Evolutionary conservation across 2,113 vertebrate genomes (phyloP).

Genomic region (Neotoma lepida): DNA sequence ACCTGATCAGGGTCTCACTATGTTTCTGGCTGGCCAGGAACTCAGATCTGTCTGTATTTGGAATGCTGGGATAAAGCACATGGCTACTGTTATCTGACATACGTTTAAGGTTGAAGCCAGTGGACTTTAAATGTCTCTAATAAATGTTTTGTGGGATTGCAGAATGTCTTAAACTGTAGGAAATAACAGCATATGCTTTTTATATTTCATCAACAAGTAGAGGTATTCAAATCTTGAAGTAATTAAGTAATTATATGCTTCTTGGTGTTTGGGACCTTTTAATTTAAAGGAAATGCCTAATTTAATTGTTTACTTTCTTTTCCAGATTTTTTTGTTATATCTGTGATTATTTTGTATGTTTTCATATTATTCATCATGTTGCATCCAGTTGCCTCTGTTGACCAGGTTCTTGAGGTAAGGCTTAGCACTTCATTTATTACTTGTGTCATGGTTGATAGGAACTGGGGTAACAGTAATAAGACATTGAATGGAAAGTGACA

Average conservation of each 20-base stretch:
- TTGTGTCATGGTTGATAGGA: background rate
- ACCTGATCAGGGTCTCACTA: background rate
- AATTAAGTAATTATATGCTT: background rate
- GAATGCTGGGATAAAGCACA: background rate
- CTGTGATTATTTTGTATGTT: constrained; percentile 85
- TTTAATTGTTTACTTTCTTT: constrained; percentile 72
- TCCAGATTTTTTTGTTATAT: constrained; percentile 87
- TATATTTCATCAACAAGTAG: background rate
- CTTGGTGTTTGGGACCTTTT: constrained; percentile 50
- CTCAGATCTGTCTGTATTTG: background rate
- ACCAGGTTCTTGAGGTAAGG: constrained; percentile 91
- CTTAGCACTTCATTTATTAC: background rate
- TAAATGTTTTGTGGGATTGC: background rate
- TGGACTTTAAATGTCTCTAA: background rate
- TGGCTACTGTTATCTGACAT: background rate
- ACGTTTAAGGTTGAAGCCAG: background rate
- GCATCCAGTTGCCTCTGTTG: constrained; percentile 87
- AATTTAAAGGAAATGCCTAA: constrained; percentile 54
- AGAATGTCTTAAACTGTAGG: background rate
- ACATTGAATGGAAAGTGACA: background rate
- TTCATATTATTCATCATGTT: constrained; percentile 94
- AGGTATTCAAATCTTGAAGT: constrained; percentile 20
- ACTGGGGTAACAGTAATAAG: background rate
- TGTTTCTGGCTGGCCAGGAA: background rate
- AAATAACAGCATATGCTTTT: background rate